Evolutionary conservation across 2,797 vertebrate species (phyloP).

Genomic region (Etheostoma nigrum): DNA sequence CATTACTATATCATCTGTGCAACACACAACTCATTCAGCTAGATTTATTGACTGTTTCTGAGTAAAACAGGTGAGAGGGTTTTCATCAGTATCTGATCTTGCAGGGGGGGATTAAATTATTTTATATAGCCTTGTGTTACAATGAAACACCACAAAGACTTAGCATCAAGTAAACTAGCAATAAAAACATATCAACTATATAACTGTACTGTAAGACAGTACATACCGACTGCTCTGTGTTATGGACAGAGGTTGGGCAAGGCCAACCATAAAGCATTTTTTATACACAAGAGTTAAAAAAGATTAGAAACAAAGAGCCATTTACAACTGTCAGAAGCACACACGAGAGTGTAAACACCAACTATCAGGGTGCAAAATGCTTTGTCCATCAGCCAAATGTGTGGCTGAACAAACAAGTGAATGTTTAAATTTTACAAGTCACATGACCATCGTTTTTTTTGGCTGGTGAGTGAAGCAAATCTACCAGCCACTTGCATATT

Average conservation of each 20-base stretch:
- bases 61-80: constrained; percentile 14
- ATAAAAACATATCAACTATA: neutral
- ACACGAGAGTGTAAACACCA: neutral
- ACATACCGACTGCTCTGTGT: no score
- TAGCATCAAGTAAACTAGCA: neutral
- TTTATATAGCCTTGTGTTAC: neutral
- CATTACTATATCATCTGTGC: constrained; percentile 32
- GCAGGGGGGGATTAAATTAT: neutral
- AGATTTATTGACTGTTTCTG: constrained; percentile 17
- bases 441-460: no score
- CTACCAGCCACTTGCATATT: no score
- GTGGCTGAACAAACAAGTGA: no score
- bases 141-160: neutral
- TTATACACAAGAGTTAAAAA: neutral
- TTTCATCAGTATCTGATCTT: constrained; percentile 6
- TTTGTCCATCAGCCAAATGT: no score
- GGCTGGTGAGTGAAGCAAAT: no score
- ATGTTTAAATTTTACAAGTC: no score
- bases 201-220: no score
- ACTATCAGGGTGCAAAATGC: neutral
- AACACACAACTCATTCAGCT: constrained; percentile 13
- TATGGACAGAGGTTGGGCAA: neutral
- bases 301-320: neutral
- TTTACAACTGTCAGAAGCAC: neutral
- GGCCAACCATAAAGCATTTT: neutral